Conservation (phyloP, 2,113 vertebrate species). For the Corythoichthys haematopterus region DNA sequence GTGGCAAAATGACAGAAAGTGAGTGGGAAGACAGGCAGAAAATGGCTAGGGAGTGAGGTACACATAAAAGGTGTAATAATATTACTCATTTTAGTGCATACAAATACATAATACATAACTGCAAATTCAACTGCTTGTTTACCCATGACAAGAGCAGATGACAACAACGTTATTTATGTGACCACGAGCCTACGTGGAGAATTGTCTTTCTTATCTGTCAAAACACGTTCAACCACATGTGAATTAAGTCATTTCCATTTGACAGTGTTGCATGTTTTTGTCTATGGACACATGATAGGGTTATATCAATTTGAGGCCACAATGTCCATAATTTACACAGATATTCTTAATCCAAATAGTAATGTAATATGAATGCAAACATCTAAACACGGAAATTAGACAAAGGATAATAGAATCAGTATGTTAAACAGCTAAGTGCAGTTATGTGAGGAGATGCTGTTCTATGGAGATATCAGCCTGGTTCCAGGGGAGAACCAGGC, state of each 20-base stretch:
- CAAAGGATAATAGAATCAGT: slow-evolving; percentile 50
- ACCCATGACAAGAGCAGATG: slow-evolving; percentile 39
- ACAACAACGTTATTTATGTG: slow-evolving; percentile 28
- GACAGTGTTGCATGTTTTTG: slow-evolving; percentile 22
- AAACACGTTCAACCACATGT: slow-evolving; percentile 82
- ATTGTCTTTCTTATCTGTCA: slow-evolving; percentile 82
- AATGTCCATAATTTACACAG: slow-evolving; percentile 21
- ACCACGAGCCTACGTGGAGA: slow-evolving; percentile 38
- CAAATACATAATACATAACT: slow-evolving; percentile 26
- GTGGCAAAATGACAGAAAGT: slow-evolving; percentile 79
- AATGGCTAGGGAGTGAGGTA: slow-evolving; percentile 14
- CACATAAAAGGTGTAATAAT: background rate
- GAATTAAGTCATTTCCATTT: slow-evolving; percentile 79
- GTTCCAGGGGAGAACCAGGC: slow-evolving; percentile 65
- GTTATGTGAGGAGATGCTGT: slow-evolving; percentile 55
- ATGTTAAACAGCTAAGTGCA: slow-evolving; percentile 58
- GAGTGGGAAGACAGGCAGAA: slow-evolving; percentile 35
- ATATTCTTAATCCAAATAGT: slow-evolving; percentile 33
- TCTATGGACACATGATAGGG: slow-evolving; percentile 1
- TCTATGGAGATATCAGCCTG: slow-evolving; percentile 74
- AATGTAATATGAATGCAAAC: slow-evolving; percentile 26
- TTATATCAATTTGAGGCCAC: slow-evolving; percentile 25
- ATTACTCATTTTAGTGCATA: slow-evolving; percentile 6
- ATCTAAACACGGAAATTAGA: slow-evolving; percentile 37
- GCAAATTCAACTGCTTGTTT: slow-evolving; percentile 11